Base-by-base conservation (phyloP, 2,797 vertebrate genomes). In the Eulemur coronatus region DNA sequence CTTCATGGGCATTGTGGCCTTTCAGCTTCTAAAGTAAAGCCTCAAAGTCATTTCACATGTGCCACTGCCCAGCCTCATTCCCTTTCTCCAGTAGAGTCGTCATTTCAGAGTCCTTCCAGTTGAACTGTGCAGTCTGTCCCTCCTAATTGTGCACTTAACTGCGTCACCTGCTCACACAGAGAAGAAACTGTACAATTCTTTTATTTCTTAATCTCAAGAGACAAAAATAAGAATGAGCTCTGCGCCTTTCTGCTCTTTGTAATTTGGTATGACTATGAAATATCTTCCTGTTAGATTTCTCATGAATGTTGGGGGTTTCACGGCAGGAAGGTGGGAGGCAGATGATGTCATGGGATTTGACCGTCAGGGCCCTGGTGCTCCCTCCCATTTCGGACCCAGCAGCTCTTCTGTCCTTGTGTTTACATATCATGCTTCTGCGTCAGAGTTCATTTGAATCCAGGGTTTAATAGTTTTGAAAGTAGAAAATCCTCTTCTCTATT, bases 371-470 rank as follows among this genome's bases (percentile, higher is more conserved):
- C 67, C 38, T 50, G 8, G 14, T 50, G 10, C 67, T 61, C 30
- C 55, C 50, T 85, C 55, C n/a, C 13, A 1, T 63, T 55, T 95
- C 84, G 67, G 84, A 48, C 28, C 43, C 5, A 73, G 59, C 38
- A 33, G 41, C n/a, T 52, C 33, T 26, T 38, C 75, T 3, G 7
- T 0, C n/a, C 80, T 57, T 18, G 22, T 55, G 85, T 82, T 82
- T 79, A 33, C 59, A 1, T 48, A 5, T 43, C 43, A 4, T 86
- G 24, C 38, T 91, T 94, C 85, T 41, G 50, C 24, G 5, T 86
- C 76, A 55, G 15, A 48, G 89, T 95, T 81, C 26, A 38, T 81
- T 48, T 84, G 24, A 85, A 91, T 81, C 33, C 80, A 89, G 63
- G 12, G 5, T 80, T 82, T 87, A 41, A 92, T 26, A 35, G 41